Evolutionary conservation across 2,888 invertebrate genomes (phyloP).

Genomic region (Microctonus brassicae): DNA sequence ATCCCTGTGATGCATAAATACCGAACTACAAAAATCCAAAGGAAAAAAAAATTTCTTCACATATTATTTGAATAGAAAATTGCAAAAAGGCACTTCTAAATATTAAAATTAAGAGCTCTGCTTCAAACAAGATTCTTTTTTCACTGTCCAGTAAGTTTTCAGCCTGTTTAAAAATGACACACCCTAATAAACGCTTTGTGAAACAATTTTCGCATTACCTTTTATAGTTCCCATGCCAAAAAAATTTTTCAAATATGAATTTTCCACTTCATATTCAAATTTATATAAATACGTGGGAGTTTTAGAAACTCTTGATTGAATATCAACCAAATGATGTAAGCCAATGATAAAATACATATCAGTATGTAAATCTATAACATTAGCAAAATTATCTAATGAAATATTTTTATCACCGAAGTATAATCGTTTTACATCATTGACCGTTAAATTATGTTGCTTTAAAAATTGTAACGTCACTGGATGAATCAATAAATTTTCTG

Average conservation of each 20-base stretch:
- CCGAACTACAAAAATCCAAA: too few species aligned
- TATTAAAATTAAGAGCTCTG: too few species aligned
- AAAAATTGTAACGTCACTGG: not conserved
- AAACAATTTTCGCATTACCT: too few species aligned
- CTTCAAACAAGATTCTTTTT: too few species aligned
- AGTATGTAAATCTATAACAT: not conserved
- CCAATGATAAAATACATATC: constrained; percentile 11
- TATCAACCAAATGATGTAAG: constrained; percentile 23
- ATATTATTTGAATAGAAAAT: too few species aligned
- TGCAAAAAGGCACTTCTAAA: too few species aligned
- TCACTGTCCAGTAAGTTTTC: too few species aligned
- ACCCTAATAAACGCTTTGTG: too few species aligned
- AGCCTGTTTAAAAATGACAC: too few species aligned
- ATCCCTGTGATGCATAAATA: too few species aligned
- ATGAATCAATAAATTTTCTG: constrained; percentile 6
- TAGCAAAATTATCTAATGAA: not conserved
- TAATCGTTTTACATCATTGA: constrained; percentile 1
- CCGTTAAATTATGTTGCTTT: constrained; percentile 7
- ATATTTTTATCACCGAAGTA: constrained; percentile 18
- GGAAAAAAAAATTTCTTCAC: too few species aligned
- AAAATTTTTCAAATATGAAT: constrained; percentile 4
- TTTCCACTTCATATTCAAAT: constrained; percentile 22
- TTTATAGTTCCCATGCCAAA: not conserved
- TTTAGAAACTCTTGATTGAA: not conserved
- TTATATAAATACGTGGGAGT: constrained; percentile 25